Evolutionary conservation across 2,113 vertebrate genomes (phyloP).

Genomic region (Polypterus bichir): DNA sequence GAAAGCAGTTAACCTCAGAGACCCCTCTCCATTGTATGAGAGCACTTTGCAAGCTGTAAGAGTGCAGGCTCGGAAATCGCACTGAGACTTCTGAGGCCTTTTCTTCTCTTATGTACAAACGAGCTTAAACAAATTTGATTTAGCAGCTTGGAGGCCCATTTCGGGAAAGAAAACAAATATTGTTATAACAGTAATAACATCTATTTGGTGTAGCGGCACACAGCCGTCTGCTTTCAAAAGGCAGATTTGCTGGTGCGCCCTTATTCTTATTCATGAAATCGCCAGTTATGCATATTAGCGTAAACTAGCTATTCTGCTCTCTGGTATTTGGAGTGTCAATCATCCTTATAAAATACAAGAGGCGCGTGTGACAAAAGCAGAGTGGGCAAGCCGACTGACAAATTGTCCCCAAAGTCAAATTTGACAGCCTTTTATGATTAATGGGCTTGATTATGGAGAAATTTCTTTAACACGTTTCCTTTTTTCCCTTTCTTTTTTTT

Average conservation of each 20-base stretch:
- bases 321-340: slow-evolving; percentile 53
- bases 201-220: slow-evolving; percentile 43
- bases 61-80: slow-evolving; percentile 11
- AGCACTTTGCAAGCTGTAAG: slow-evolving; percentile 10
- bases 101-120: slow-evolving; percentile 31
- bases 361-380: slow-evolving; percentile 40
- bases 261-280: slow-evolving; percentile 69
- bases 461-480: slow-evolving; percentile 48
- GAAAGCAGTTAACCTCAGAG: background rate
- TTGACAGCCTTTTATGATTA: slow-evolving; percentile 70
- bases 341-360: slow-evolving; percentile 58
- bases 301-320: slow-evolving; percentile 57
- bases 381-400: slow-evolving; percentile 49
- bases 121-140: slow-evolving; percentile 57
- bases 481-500: slow-evolving; percentile 31
- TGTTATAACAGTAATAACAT: slow-evolving; percentile 68
- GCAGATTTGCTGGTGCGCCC: slow-evolving; percentile 31
- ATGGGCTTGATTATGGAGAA: slow-evolving; percentile 60
- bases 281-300: slow-evolving; percentile 56
- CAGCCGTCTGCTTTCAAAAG: slow-evolving; percentile 37
- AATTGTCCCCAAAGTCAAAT: slow-evolving; percentile 72
- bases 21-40: background rate
- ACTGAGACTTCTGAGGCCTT: slow-evolving; percentile 24
- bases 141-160: slow-evolving; percentile 38
- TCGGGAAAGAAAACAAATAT: slow-evolving; percentile 60